These are phyloP conservation scores for Formica selysi DNA, from an alignment of 1,140 invertebrate species.

Conservation along the genomic window DNA sequence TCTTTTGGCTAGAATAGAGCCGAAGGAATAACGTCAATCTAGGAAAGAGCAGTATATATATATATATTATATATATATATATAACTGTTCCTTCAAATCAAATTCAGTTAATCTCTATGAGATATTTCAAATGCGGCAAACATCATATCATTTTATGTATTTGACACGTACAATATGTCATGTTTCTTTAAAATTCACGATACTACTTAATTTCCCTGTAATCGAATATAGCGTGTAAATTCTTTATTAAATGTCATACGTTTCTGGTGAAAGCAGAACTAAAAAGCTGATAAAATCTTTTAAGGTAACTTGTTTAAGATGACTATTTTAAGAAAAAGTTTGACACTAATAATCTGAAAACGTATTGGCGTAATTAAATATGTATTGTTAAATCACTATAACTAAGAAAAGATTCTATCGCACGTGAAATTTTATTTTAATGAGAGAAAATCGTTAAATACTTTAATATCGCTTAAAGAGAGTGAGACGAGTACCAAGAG, in stretches of 20 bases:
- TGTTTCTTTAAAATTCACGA: constrained; percentile 44
- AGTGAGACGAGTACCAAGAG: neutral
- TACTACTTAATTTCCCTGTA: neutral
- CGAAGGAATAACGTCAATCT: constrained; percentile 47
- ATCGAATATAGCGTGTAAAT: constrained; percentile 28
- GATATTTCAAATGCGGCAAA: constrained; percentile 46
- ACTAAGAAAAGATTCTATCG: neutral
- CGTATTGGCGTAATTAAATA: constrained; percentile 24
- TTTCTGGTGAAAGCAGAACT: neutral
- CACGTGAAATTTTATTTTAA: constrained; percentile 6
- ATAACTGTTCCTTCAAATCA: constrained; percentile 25
- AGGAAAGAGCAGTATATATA: constrained; percentile 24
- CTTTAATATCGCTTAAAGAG: neutral
- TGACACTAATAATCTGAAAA: neutral
- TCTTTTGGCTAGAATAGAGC: constrained; percentile 48
- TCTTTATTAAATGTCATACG: constrained; percentile 42
- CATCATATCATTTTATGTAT: constrained; percentile 31
- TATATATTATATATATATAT: no score
- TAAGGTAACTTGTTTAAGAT: neutral
- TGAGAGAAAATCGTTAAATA: neutral
- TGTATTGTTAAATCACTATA: neutral
- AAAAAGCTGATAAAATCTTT: constrained; percentile 5
- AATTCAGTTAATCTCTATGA: constrained; percentile 30
- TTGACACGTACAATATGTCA: constrained; percentile 48
- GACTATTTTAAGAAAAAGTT: neutral